These are phyloP conservation scores for Menidia beryllina DNA, from an alignment of 2,113 vertebrate genomes.

Conservation along the genomic window DNA sequence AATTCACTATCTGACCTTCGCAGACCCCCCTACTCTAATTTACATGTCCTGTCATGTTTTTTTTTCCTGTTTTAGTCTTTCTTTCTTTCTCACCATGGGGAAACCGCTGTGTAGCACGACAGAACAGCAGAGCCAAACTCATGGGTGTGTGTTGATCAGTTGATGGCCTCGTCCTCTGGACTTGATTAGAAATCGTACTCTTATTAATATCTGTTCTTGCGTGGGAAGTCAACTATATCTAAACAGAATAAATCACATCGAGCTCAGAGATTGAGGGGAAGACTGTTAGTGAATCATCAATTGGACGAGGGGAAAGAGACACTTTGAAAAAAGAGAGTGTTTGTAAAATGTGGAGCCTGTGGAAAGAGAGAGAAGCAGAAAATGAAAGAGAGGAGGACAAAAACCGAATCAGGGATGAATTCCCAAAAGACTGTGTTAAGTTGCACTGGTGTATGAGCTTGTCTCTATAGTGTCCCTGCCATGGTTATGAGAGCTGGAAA, in stretches of 20 bases:
- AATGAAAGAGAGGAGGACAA: conserved; percentile 35
- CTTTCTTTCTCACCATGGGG: conserved; percentile 18
- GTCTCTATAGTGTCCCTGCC: conserved; percentile 82
- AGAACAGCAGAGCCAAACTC: conserved; percentile 58
- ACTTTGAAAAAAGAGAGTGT: not conserved
- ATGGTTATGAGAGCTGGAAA: conserved; percentile 83
- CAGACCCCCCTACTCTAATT: conserved; percentile 32
- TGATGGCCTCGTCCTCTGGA: conserved; percentile 54
- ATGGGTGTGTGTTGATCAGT: conserved; percentile 51
- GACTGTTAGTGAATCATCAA: conserved; percentile 16
- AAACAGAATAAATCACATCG: conserved; percentile 35
- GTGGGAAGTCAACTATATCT: conserved; percentile 51
- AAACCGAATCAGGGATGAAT: conserved; percentile 64
- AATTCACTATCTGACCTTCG: conserved; percentile 37
- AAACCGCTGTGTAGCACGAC: conserved; percentile 45
- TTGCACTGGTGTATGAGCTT: conserved; percentile 76
- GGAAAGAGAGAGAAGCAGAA: conserved; percentile 20
- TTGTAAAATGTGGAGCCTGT: conserved; percentile 17
- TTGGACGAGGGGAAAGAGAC: conserved; percentile 8
- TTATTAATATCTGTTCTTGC: conserved; percentile 68
- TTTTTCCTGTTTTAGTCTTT: not conserved
- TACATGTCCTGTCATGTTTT: conserved; percentile 31
- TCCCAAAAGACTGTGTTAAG: conserved; percentile 73
- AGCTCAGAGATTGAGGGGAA: conserved; percentile 13
- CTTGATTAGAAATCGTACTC: conserved; percentile 67